A percentile compares a stretch with the other conserved stretches of the same genome.
These are phyloP conservation scores for Zelleria hepariella DNA, from an alignment of 2,888 invertebrate genomes.

Conservation along the genomic window DNA sequence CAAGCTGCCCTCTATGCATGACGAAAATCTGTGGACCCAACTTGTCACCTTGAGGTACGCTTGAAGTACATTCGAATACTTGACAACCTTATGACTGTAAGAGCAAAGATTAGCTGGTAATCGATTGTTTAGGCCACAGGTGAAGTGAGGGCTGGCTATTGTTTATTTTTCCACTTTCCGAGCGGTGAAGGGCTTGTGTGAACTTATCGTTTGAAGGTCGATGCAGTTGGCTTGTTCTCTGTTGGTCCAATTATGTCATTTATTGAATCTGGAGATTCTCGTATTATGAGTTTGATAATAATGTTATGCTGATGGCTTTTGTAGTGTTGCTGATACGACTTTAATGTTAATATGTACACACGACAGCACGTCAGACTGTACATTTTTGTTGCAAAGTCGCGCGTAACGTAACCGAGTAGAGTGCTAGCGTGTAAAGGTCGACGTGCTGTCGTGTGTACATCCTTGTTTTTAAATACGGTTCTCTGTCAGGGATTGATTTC, in stretches of 20 bases:
- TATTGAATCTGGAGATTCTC: background rate
- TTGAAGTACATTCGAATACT: no score
- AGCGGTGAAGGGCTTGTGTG: constrained; percentile 59
- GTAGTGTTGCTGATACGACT: no score
- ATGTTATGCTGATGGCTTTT: background rate
- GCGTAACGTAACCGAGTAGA: no score
- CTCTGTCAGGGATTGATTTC: no score
- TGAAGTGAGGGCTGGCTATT: constrained; percentile 28
- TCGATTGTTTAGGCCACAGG: constrained; percentile 1
- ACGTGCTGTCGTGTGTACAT: no score
- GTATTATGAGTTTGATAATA: background rate
- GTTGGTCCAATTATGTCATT: background rate
- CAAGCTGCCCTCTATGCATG: background rate
- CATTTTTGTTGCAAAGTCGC: no score
- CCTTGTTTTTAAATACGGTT: no score
- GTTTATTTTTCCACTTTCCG: constrained; percentile 64
- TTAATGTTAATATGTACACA: no score
- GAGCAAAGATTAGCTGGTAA: background rate
- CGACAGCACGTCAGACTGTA: no score
- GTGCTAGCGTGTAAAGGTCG: no score
- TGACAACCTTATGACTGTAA: background rate
- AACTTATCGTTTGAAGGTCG: constrained; percentile 62
- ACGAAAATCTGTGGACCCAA: background rate
- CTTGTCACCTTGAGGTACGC: background rate
- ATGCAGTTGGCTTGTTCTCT: constrained; percentile 23